Percentiles rank a stretch among this genome's conserved stretches.
phyloP scores from a whole-genome alignment of 2,888 invertebrate genomes.

The Hypsopygia costalis region DNA sequence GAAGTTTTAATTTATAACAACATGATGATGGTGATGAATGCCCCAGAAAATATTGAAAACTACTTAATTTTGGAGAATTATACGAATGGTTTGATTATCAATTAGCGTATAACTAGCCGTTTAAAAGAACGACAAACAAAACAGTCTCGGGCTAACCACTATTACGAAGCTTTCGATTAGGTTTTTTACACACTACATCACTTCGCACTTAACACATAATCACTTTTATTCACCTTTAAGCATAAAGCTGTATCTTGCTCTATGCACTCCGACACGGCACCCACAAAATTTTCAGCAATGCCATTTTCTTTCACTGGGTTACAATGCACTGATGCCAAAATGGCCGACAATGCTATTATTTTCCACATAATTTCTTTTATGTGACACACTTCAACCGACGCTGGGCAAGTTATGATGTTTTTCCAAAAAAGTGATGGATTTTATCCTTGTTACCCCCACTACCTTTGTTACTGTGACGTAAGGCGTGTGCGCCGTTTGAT shows the following conservation, averaged over 20 bases:
- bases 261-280: slow-evolving; percentile 78
- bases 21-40: too few relatives aligned
- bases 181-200: slow-evolving; percentile 27
- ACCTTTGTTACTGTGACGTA: slow-evolving; percentile 59
- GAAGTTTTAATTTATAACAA: too few relatives aligned
- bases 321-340: slow-evolving; percentile 59
- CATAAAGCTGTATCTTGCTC: slow-evolving; percentile 81
- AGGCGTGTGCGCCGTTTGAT: slow-evolving; percentile 57
- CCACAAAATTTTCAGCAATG: slow-evolving; percentile 64
- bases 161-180: background rate
- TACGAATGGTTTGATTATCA: too few relatives aligned
- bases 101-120: too few relatives aligned
- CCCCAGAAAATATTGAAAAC: too few relatives aligned
- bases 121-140: background rate
- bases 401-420: slow-evolving; percentile 69
- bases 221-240: slow-evolving; percentile 78
- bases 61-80: too few relatives aligned
- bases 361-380: slow-evolving; percentile 53
- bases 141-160: background rate
- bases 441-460: slow-evolving; percentile 72
- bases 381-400: slow-evolving; percentile 51
- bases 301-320: slow-evolving; percentile 63
- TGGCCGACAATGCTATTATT: slow-evolving; percentile 51
- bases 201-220: slow-evolving; percentile 36
- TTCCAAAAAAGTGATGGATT: slow-evolving; percentile 71